Evolutionary conservation across 2,888 invertebrate species (phyloP), one percentile per base, ranked within the genome.

Genomic region (Cosmorhoe ocellata): DNA sequence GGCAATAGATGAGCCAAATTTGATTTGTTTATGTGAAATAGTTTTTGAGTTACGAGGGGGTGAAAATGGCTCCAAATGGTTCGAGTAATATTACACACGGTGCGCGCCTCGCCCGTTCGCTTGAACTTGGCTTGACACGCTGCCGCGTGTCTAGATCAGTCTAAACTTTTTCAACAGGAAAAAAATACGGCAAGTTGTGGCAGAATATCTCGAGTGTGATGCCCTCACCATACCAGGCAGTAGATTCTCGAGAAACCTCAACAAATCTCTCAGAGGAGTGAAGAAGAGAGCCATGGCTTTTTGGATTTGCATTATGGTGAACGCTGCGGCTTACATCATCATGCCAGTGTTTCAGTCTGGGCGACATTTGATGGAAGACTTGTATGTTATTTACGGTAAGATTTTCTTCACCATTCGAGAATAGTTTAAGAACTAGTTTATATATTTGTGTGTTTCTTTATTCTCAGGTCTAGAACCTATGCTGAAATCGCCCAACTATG

Each of bases 401-500:
- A 30, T 11, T 1, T 30, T n/a, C 8, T 28, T 28, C n/a, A 28
- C 28, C 1, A n/a, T 1, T 28, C n/a, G 9, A 3, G n/a, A n/a
- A 3, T n/a, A 28, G 9, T 28, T n/a, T n/a, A n/a, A n/a, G n/a
- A n/a, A n/a, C n/a, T n/a, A n/a, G n/a, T n/a, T n/a, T n/a, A n/a
- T n/a, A n/a, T n/a, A n/a, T n/a, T n/a, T n/a, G n/a, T n/a, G n/a
- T n/a, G n/a, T n/a, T 22, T 27, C 7, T 26, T 0, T 18, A 22
- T 34, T 12, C 18, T 14, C 32, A 84, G 83, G 83, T 54, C 54
- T 82, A 1, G 76, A 81, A 27, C 83, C 83, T 8, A 76, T 75
- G 66, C 56, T 62, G 1, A 69, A 78, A 43, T 64, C 77, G 3
- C 82, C 83, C 0, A 77, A 81, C 56, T 82, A 71, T 38, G 79